Evolutionary conservation across 53 echinoderm and acorn worm genomes (phyloP), one percentile per base, ranked within the genome.

Genomic region (Patiria pectinifera): DNA sequence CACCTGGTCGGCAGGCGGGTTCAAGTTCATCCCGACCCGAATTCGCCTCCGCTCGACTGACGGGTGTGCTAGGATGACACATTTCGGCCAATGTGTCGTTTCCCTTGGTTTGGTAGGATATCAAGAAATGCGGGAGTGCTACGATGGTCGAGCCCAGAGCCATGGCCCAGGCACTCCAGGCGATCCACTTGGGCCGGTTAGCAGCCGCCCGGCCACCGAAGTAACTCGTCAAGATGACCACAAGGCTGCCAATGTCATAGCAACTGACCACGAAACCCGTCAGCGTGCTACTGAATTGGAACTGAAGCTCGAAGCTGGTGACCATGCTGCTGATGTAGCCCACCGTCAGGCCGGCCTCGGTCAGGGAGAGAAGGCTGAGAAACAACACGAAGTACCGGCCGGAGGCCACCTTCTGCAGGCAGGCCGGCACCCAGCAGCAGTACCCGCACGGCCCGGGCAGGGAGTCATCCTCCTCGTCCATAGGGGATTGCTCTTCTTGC

Each of bases 311-410:
- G 14, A 93, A 82, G 66, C 74, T 87, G 16, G 93, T 93, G 71
- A 93, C 82, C 58, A 93, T 82, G 76, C 93, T 88, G 82, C 93
- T 88, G 12, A 87, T 93, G 43, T 93, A 93, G 35, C 93, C 93
- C 11, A 93, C 47, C 14, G 88, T 82, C 77, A 93, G 59, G 46
- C 82, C 83, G 71, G 87, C 81, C 59, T 93, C 87, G 2, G 75
- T 71, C 24, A 93, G 78, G 24, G 88, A 87, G 23, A 93, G 88
- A 14, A 93, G 12, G 48, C 93, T 60, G 25, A 87, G 71, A 45
- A 93, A 93, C 16, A 93, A 83, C 25, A 88, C 93, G 62, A 93
- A 93, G 71, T 49, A 82, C 59, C 87, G 86, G 83, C 93, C 48
- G 35, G 87, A 87, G 11, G 93, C 93, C 66, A 93, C n/a, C 16